Conservation (phyloP, 2,797 vertebrate genomes). For the Ibycter americanus region DNA sequence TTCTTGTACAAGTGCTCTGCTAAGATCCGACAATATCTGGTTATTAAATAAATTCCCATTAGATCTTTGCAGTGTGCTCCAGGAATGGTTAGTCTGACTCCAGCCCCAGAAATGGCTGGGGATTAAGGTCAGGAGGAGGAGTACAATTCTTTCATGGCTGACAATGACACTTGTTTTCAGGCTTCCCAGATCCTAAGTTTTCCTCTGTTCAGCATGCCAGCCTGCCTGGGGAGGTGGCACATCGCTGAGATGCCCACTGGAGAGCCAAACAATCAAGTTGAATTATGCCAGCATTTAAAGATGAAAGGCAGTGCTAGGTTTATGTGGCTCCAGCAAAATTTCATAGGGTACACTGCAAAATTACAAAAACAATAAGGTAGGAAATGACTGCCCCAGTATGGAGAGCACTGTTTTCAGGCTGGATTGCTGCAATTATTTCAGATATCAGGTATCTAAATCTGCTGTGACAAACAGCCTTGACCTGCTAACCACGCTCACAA, state of each 20-base stretch:
- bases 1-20: neutral
- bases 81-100: neutral
- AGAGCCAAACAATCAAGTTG: neutral
- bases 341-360: neutral
- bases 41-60: neutral
- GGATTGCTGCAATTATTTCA: neutral
- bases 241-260: neutral
- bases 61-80: neutral
- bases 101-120: neutral
- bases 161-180: neutral
- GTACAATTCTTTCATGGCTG: neutral
- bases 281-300: neutral
- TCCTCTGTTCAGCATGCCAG: neutral
- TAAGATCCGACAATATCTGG: neutral
- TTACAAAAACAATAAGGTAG: neutral
- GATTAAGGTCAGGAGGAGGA: neutral
- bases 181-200: neutral
- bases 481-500: neutral
- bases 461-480: neutral
- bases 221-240: neutral
- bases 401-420: neutral
- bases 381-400: neutral
- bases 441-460: neutral
- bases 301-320: neutral
- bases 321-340: neutral